Conservation (phyloP, 2,113 vertebrate genomes). For the Alaudala cheleensis region DNA sequence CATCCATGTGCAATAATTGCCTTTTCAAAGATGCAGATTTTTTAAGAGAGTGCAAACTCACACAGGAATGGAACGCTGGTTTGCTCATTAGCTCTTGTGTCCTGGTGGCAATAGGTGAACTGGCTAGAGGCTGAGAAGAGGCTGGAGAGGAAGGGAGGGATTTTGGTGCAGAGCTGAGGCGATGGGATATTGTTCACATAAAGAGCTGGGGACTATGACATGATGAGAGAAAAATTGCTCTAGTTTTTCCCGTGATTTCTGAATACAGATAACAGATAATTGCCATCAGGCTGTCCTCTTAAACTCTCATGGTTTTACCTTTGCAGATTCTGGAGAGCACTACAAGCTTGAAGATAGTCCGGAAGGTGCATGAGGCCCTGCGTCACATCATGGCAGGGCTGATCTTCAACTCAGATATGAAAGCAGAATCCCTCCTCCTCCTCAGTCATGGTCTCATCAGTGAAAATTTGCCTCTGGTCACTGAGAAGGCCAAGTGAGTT, state of each 20-base stretch:
- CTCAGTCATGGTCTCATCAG: constrained; percentile 91
- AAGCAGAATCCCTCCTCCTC: constrained; percentile 82
- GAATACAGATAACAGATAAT: neutral
- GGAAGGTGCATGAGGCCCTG: constrained; percentile 86
- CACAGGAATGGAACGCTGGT: neutral
- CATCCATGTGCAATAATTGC: neutral
- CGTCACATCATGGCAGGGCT: constrained; percentile 86
- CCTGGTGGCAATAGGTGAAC: neutral
- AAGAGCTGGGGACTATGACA: neutral
- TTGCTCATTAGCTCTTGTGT: neutral
- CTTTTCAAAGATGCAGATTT: neutral
- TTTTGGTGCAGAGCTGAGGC: neutral
- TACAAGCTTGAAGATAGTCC: constrained; percentile 86
- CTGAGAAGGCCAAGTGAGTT: constrained; percentile 89
- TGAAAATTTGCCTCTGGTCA: constrained; percentile 92
- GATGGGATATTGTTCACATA: neutral
- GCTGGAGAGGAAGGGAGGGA: neutral
- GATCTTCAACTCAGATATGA: constrained; percentile 85
- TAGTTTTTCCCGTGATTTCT: neutral
- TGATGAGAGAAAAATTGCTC: neutral
- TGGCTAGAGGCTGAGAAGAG: neutral
- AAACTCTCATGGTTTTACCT: neutral
- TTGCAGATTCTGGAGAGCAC: constrained; percentile 87
- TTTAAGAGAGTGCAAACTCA: neutral
- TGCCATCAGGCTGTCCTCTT: neutral